Base-by-base conservation (phyloP, 2,113 vertebrate genomes). In the Ceratotherium simum region DNA sequence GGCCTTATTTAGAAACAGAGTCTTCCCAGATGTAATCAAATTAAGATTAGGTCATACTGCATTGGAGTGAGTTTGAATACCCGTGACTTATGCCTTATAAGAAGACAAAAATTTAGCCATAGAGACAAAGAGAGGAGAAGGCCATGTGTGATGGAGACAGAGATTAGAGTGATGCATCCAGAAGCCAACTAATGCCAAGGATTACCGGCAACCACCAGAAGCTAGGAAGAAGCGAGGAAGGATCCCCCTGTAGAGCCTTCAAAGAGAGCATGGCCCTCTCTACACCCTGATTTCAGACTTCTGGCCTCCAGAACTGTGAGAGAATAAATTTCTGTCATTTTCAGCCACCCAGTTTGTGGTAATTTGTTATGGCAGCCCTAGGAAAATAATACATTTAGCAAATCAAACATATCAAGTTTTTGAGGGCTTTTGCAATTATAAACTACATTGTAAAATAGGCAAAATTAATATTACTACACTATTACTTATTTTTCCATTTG, bases 111-210 rank as follows among this genome's bases (percentile, higher is more conserved):
- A 36, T n/a, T 31, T 13, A 18, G 7, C 23, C 18, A 51, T 12
- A 51, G 18, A 10, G 36, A 36, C 17, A 70, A 3, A 25, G 27
- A 54, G 3, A 82, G 11, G 17, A 64, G 21, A 79, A 69, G 16
- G 0, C 5, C 25, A 3, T 4, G 1, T 51, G 36, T 90, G n/a
- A 33, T 48, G 5, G n/a, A 90, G 6, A 13, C 1, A 51, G 56
- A 54, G 3, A 48, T 11, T 27, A 3, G 33, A 73, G 11, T 21
- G 23, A 73, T 67, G 6, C 51, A 20, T 33, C 16, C 7, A 25
- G 14, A 67, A 60, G 25, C 1, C 25, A 58, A 95, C 8, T 29
- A 60, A 69, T 17, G 4, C 16, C 51, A 48, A 54, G 0, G 1
- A 7, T 51, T 75, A 9, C 33, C 5, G 58, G 21, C 1, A 73